Percentiles rank a stretch among this genome's conserved stretches.
Conservation (phyloP, 2,797 vertebrate species). For the Sebastes steindachneri region DNA sequence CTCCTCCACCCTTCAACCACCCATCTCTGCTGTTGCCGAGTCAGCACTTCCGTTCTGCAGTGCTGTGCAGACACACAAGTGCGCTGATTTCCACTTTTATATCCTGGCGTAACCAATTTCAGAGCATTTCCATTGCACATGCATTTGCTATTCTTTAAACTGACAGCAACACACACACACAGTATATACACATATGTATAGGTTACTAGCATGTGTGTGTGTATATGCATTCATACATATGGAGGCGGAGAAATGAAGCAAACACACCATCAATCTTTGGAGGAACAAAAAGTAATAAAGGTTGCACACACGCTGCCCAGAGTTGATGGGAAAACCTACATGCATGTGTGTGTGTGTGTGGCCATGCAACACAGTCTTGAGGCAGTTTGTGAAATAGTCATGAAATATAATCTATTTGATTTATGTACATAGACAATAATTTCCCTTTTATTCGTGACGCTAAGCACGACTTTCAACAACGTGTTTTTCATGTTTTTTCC, state of each 20-base stretch:
- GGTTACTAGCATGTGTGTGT: background rate
- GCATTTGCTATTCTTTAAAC: constrained; percentile 8
- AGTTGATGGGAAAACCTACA: background rate
- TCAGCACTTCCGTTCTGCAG: constrained; percentile 71
- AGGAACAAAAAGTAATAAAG: constrained; percentile 13
- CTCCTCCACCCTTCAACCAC: background rate
- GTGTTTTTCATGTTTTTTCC: too few species aligned
- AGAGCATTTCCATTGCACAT: constrained; percentile 86
- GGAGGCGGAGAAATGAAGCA: background rate
- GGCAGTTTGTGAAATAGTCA: too few species aligned
- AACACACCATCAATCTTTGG: constrained; percentile 9
- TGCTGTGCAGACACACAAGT: constrained; percentile 64
- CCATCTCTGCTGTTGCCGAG: constrained; percentile 39
- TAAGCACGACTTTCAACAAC: too few species aligned
- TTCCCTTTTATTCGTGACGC: too few species aligned
- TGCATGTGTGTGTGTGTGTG: background rate
- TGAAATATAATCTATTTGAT: too few species aligned
- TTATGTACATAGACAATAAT: too few species aligned
- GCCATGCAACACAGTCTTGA: background rate
- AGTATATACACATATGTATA: background rate
- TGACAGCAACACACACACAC: background rate
- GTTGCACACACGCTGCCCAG: background rate
- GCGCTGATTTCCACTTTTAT: constrained; percentile 57
- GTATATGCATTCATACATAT: background rate
- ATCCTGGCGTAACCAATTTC: constrained; percentile 61